A percentile compares a stretch with the other conserved stretches of the same genome.
Evolutionary conservation across 2,888 invertebrate genomes (phyloP).

Genomic region (Odontocolon sp.): DNA sequence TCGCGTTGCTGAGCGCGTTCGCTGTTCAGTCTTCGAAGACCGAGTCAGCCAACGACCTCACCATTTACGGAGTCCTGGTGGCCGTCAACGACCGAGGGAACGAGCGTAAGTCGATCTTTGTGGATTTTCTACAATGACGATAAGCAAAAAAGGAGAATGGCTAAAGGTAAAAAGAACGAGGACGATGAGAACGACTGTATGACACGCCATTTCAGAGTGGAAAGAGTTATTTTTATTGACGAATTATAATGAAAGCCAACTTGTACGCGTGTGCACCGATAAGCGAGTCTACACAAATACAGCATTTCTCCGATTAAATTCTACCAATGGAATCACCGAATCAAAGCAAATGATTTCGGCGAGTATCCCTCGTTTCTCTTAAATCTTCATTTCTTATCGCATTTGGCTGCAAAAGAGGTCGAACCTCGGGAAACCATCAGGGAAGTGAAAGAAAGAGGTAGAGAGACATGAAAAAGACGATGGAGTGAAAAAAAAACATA

Average conservation of each 20-base stretch:
- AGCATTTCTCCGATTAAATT: too few relatives aligned
- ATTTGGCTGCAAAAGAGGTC: too few relatives aligned
- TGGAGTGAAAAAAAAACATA: slow-evolving; percentile 26
- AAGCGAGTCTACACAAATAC: too few relatives aligned
- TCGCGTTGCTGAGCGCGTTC: slow-evolving; percentile 56
- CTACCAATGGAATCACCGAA: too few relatives aligned
- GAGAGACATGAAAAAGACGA: too few relatives aligned
- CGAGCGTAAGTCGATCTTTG: not conserved
- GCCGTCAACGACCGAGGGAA: not conserved
- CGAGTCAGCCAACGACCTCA: slow-evolving; percentile 50
- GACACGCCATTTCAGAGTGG: not conserved
- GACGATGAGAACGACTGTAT: not conserved
- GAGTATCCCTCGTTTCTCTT: too few relatives aligned
- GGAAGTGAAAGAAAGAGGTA: slow-evolving; percentile 1
- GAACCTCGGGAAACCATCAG: slow-evolving; percentile 17
- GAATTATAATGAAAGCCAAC: too few relatives aligned
- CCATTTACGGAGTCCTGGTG: slow-evolving; percentile 32
- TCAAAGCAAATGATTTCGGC: too few relatives aligned
- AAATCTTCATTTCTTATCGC: too few relatives aligned
- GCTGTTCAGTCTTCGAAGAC: slow-evolving; percentile 4
- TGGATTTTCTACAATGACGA: not conserved
- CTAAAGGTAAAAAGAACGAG: not conserved
- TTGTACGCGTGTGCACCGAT: too few relatives aligned
- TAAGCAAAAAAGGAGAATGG: not conserved
- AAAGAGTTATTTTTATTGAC: too few relatives aligned